Conservation (phyloP, 2,888 invertebrate species). For the Boloria euphrosyne region DNA sequence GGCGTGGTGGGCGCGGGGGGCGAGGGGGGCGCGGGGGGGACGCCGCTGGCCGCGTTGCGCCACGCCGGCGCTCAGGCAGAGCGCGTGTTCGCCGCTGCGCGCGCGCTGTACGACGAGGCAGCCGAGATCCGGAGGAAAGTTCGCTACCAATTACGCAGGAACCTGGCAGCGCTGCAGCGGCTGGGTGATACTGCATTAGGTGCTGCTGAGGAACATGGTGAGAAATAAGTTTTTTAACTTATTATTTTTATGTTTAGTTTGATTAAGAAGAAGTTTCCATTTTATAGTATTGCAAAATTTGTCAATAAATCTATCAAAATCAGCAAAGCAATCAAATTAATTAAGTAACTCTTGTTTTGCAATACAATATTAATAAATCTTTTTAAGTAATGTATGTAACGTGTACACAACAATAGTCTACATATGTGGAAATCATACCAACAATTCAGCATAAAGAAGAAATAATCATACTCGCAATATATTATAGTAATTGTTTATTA, state of each 20-base stretch:
- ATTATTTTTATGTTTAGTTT: not conserved
- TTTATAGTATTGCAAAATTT: too few species aligned
- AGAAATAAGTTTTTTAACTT: constrained; percentile 22
- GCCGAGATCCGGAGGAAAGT: constrained; percentile 74
- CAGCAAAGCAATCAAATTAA: too few species aligned
- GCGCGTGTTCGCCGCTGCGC: constrained; percentile 65
- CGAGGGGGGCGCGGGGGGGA: constrained; percentile 2
- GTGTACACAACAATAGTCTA: too few species aligned
- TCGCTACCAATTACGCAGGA: constrained; percentile 74
- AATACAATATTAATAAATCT: too few species aligned
- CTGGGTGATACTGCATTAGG: constrained; percentile 87
- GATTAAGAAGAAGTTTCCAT: not conserved
- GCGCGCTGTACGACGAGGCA: constrained; percentile 74
- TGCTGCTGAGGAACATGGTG: constrained; percentile 86
- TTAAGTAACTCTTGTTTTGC: too few species aligned
- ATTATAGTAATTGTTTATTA: too few species aligned
- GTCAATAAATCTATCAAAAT: too few species aligned
- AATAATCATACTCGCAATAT: too few species aligned
- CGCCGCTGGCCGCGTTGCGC: constrained; percentile 26
- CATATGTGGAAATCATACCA: too few species aligned
- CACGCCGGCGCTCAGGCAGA: constrained; percentile 53
- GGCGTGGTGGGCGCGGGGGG: constrained; percentile 25
- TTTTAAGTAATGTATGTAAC: too few species aligned
- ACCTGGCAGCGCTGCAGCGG: constrained; percentile 79
- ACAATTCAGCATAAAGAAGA: too few species aligned